Base-by-base conservation (phyloP, 2,113 vertebrate genomes). In the Raja brachyura region DNA sequence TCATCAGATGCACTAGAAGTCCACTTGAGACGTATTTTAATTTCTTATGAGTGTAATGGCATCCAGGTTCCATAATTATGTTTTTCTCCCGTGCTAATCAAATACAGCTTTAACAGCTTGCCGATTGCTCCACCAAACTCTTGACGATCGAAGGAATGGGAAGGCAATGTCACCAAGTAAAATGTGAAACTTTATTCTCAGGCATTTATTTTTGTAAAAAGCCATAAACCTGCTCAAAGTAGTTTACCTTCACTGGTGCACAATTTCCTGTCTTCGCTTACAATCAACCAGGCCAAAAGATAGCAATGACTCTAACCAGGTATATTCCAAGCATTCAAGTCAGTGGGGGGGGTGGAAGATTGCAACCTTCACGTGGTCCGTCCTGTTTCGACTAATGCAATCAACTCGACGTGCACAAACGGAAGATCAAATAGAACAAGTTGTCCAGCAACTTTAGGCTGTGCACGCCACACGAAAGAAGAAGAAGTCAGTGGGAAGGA, bases 31-130 rank as follows among this genome's bases (percentile, higher is more conserved):
- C 94, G 93, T 94, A 95, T 94, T 96, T 96, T 96, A 95, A 95
- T 97, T 96, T 96, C 96, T 96, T 95, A 94, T 94, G 95, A 95
- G 94, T 96, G 94, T 95, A 96, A 96, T 96, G 96, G 95, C 95
- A 97, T 96, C 96, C 94, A 56, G 96, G 96, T 96, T 96, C 95
- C 95, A 95, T 96, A 96, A 96, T 96, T 95, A 95, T 94, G 95
- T 96, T 97, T 97, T 96, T 97, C 96, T 96, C 96, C 96, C 96
- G 94, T 95, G 95, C 95, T 96, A 96, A 96, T 97, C 96, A 96
- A 96, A 96, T 95, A 95, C 90, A 92, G 95, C 95, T 96, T 96
- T 95, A 95, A 96, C 96, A 96, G 95, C 94, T 96, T 96, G 95
- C 95, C 96, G 96, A 96, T 94, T 96, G 95, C 95, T 94, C 95